phyloP scores from a whole-genome alignment of 2,797 vertebrate genomes.

The Sebastes matsubarae region DNA sequence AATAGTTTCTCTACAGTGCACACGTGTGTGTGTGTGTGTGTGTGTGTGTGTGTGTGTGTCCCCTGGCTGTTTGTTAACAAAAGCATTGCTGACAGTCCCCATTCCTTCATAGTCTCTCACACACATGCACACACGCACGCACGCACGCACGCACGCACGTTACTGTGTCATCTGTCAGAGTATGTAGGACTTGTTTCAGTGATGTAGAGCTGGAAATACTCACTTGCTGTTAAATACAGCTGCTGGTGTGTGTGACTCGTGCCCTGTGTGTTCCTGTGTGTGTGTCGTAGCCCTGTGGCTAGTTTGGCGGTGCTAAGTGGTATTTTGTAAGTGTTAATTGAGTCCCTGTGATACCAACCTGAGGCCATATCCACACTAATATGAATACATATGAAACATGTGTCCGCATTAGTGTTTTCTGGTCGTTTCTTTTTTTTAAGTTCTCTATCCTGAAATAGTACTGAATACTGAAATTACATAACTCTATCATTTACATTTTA shows the following conservation, averaged over 20 bases:
- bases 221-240: not conserved
- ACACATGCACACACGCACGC: not conserved
- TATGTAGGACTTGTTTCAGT: constrained; percentile 9
- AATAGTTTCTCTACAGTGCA: constrained; percentile 20
- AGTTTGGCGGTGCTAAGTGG: constrained; percentile 39
- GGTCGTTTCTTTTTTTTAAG: not conserved
- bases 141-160: constrained; percentile 6
- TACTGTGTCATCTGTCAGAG: constrained; percentile 46
- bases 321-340: constrained; percentile 52
- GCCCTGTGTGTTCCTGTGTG: not conserved
- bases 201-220: constrained; percentile 21
- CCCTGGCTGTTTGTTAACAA: constrained; percentile 41
- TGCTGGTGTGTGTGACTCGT: not conserved
- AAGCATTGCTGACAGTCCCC: constrained; percentile 48
- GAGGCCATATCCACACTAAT: not conserved
- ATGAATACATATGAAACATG: not conserved
- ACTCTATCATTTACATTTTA: not conserved
- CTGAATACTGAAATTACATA: not conserved
- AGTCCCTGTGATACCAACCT: constrained; percentile 17
- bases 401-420: not conserved
- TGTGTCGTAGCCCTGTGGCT: constrained; percentile 12
- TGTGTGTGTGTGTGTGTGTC: not conserved
- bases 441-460: not conserved
- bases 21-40: constrained; percentile 19
- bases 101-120: constrained; percentile 4